A percentile compares a stretch with the other conserved stretches of the same genome.
Evolutionary conservation across 2,797 vertebrate genomes (phyloP).

Genomic region (Sebastes elongatus): DNA sequence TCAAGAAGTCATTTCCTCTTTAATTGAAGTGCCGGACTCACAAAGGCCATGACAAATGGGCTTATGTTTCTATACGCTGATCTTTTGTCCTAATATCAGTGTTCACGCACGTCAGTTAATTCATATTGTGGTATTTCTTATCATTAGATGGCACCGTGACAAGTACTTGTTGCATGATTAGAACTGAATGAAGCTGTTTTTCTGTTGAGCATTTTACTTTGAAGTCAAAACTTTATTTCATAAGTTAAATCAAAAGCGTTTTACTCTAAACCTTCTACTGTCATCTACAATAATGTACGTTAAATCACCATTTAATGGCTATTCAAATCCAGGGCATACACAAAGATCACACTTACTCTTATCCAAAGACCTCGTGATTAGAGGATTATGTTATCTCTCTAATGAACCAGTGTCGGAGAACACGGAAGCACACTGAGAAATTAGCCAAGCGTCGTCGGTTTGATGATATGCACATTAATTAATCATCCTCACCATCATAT

Average conservation of each 20-base stretch:
- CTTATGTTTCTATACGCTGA: neutral
- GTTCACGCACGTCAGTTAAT: neutral
- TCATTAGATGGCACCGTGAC: neutral
- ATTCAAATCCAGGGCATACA: conserved; percentile 14
- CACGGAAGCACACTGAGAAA: conserved; percentile 37
- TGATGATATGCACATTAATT: conserved; percentile 70
- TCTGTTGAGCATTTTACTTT: neutral
- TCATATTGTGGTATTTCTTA: neutral
- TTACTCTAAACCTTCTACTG: neutral
- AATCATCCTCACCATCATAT: conserved; percentile 57
- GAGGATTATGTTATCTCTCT: conserved; percentile 42
- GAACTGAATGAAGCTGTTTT: neutral
- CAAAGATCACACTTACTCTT: conserved; percentile 27
- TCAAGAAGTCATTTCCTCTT: conserved; percentile 1
- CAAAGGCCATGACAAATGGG: neutral
- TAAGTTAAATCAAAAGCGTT: neutral
- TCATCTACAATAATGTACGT: neutral
- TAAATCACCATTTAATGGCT: conserved; percentile 14
- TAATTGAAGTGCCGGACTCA: neutral
- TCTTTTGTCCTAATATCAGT: neutral
- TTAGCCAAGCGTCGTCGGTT: conserved; percentile 48
- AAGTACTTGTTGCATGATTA: neutral
- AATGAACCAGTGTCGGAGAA: conserved; percentile 56
- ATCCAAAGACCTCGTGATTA: conserved; percentile 26
- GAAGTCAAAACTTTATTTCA: neutral